Base-by-base conservation (phyloP, 2,888 invertebrate species). In the Apeira syringaria region DNA sequence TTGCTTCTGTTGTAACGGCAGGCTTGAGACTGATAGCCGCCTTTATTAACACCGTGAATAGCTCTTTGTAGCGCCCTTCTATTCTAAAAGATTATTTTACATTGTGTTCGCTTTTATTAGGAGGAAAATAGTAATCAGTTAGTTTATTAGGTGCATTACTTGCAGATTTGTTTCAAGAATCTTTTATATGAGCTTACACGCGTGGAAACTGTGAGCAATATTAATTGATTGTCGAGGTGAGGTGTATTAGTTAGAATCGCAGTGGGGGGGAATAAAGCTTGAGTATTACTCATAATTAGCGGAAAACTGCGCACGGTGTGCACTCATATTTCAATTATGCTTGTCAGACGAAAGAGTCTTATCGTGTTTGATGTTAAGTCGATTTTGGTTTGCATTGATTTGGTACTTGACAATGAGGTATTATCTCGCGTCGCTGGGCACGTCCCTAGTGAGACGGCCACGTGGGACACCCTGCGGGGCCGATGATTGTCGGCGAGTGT, bases 1-100 rank as follows among this genome's bases (percentile, higher is more conserved):
- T 80, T 80, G 89, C 89, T 89, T 79, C 88, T 79, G 88, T 86
- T 80, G 76, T 79, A 79, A 74, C 82, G 70, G 76, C 74, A 81
- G 80, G 75, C 77, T 68, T 71, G 74, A 44, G 33, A 68, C 65
- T 70, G 74, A 78, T 74, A 74, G 74, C 62, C 66, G 69, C 74
- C 74, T 80, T 77, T 79, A 82, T 82, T 76, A 50, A 64, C 65
- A 64, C 65, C 64, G 68, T 85, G 81, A 86, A 85, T 80, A 80
- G 82, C 77, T 81, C 81, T 81, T 75, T 71, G 65, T 61, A 64
- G 72, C 74, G 71, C 82, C 82, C 81, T 80, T 76, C 71, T 64
- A 77, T 80, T 75, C 75, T 75, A 66, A 73, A 75, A 76, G 75
- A 79, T 82, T 80, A 81, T 83, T 80, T 79, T 79, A 72, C 75